A percentile compares a stretch with the other conserved stretches of the same genome.
Evolutionary conservation across 2,113 vertebrate species (phyloP).

Genomic region (Platanista minor): DNA sequence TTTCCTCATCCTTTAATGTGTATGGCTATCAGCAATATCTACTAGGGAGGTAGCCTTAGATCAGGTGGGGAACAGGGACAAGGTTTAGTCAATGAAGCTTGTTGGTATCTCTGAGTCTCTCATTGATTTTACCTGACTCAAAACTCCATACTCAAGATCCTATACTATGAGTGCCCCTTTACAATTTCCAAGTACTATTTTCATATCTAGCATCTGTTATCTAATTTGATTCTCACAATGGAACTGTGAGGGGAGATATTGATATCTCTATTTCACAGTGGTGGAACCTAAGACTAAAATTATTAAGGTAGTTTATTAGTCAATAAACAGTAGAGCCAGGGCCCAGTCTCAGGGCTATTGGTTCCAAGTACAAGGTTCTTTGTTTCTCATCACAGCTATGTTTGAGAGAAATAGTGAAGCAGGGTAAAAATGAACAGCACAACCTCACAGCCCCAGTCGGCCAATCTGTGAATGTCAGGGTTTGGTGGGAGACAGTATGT

Average conservation of each 20-base stretch:
- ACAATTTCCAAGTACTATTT: neutral
- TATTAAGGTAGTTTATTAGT: neutral
- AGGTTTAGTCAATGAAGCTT: neutral
- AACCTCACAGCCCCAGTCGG: neutral
- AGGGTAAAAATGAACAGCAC: neutral
- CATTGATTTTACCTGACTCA: neutral
- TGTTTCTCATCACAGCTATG: neutral
- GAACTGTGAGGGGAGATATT: neutral
- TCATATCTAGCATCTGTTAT: neutral
- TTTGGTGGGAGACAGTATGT: neutral
- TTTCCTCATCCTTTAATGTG: neutral
- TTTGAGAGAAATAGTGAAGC: neutral
- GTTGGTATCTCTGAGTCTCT: neutral
- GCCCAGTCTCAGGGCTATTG: neutral
- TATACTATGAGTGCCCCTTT: neutral
- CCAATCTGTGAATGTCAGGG: neutral
- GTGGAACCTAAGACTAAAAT: neutral
- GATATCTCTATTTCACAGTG: neutral
- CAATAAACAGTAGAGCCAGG: neutral
- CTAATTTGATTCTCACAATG: neutral
- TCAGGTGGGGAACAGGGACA: neutral
- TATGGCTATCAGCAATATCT: neutral
- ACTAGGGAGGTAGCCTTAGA: neutral
- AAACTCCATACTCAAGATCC: neutral
- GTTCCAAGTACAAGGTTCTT: neutral